Evolutionary conservation across 2,113 vertebrate genomes (phyloP).

Genomic region (Mormoops blainvillei): DNA sequence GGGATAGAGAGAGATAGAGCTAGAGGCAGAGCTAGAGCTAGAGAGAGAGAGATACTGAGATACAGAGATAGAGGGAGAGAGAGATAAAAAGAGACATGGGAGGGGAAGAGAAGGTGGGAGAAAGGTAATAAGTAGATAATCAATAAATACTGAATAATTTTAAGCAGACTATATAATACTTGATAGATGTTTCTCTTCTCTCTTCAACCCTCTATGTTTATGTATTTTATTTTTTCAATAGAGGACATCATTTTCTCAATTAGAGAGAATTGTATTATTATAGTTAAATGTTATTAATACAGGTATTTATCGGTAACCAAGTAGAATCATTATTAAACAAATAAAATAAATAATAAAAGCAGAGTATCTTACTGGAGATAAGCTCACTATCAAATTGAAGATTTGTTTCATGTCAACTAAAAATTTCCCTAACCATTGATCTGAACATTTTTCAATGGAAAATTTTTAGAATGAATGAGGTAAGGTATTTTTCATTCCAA

Average conservation of each 20-base stretch:
- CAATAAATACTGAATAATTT: neutral
- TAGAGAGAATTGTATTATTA: neutral
- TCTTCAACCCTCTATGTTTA: neutral
- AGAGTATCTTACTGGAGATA: neutral
- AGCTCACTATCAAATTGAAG: neutral
- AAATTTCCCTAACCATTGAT: neutral
- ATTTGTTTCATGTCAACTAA: neutral
- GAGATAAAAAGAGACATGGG: neutral
- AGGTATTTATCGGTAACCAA: neutral
- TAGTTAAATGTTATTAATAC: neutral
- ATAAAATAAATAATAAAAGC: neutral
- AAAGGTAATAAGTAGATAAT: neutral
- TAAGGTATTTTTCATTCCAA: neutral
- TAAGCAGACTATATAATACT: neutral
- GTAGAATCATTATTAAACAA: neutral
- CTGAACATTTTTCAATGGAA: neutral
- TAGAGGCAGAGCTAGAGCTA: no score
- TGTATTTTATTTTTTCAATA: neutral
- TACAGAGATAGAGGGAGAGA: no score
- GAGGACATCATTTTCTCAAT: neutral
- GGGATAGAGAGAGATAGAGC: neutral
- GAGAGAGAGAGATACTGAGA: no score
- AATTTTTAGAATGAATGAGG: neutral
- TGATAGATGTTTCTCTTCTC: neutral
- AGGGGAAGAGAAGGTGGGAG: neutral